A percentile compares a stretch with the other conserved stretches of the same genome.
Conservation (phyloP, 2,888 invertebrate genomes). For the Meteorus colon region DNA sequence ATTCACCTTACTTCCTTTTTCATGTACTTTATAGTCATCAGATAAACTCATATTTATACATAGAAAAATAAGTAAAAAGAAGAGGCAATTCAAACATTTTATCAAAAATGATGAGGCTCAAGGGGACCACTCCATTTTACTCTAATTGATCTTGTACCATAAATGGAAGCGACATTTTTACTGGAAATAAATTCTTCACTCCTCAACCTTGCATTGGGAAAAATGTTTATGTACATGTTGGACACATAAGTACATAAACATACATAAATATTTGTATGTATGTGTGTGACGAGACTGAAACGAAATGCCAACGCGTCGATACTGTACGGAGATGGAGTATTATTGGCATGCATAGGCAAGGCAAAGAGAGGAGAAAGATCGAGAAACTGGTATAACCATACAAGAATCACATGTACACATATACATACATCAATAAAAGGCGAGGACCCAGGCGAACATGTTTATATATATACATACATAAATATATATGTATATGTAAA, state of each 20-base stretch:
- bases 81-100: background rate
- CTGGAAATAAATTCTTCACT: constrained; percentile 26
- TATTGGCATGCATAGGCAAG: constrained; percentile 27
- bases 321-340: constrained; percentile 28
- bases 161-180: constrained; percentile 24
- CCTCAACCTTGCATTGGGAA: constrained; percentile 15
- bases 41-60: constrained; percentile 1
- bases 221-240: background rate
- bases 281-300: constrained; percentile 31
- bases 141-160: constrained; percentile 37
- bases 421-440: constrained; percentile 30
- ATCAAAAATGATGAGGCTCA: constrained; percentile 27
- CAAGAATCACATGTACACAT: constrained; percentile 23
- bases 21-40: background rate
- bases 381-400: constrained; percentile 38
- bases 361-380: constrained; percentile 17
- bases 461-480: constrained; percentile 5
- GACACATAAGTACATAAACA: background rate
- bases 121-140: constrained; percentile 32
- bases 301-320: constrained; percentile 43
- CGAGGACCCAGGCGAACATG: constrained; percentile 21
- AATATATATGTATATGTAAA: background rate
- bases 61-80: constrained; percentile 3
- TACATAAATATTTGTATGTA: background rate
- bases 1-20: constrained; percentile 27